Percentiles rank a stretch among this genome's conserved stretches.
These are phyloP conservation scores for Tragelaphus strepsiceros DNA, from an alignment of 2,113 vertebrate species.

Conservation along the genomic window DNA sequence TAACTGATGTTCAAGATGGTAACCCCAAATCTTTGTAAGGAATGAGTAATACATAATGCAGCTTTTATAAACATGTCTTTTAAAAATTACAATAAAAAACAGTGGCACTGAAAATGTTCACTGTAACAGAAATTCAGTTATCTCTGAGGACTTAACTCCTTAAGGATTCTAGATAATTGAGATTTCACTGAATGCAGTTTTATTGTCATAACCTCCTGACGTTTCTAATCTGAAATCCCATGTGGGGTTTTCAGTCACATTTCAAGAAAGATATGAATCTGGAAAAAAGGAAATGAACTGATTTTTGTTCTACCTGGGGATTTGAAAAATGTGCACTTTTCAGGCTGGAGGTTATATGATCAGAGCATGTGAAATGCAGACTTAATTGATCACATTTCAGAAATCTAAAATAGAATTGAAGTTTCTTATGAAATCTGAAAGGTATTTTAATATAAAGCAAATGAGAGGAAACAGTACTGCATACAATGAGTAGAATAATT, in stretches of 20 bases:
- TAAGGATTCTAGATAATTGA: background rate
- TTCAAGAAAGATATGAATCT: constrained; percentile 17
- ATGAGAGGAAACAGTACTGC: background rate
- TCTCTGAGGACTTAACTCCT: background rate
- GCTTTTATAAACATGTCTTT: background rate
- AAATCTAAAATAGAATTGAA: background rate
- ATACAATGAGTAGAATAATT: background rate
- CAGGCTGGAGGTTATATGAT: background rate
- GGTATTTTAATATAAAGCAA: background rate
- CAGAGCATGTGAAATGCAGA: background rate
- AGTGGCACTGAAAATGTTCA: background rate
- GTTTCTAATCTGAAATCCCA: constrained; percentile 38
- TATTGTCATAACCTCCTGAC: background rate
- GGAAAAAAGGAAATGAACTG: background rate
- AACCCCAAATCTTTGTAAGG: background rate
- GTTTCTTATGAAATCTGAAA: background rate
- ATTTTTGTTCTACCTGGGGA: background rate
- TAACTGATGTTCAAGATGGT: background rate
- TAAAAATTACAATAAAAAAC: background rate
- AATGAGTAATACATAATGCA: background rate
- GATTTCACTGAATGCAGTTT: background rate
- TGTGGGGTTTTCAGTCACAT: background rate
- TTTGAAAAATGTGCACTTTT: constrained; percentile 17
- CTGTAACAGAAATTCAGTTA: background rate
- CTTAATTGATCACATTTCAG: background rate